Conservation (phyloP, 2,113 vertebrate species). For the Ciconia stormi region DNA sequence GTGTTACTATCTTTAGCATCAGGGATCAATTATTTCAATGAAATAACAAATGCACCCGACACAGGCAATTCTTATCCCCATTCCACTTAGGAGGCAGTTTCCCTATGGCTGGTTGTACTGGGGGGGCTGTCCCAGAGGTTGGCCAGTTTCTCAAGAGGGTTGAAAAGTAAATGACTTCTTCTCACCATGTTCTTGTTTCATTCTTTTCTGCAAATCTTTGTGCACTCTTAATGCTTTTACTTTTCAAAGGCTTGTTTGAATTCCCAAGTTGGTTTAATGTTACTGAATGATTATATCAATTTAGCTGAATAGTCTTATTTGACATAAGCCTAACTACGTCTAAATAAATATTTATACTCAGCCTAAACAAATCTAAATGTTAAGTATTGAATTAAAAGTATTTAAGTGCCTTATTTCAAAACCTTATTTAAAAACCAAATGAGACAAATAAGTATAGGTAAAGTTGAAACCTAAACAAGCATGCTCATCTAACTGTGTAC, state of each 20-base stretch:
- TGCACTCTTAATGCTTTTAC: background rate
- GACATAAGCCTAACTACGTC: background rate
- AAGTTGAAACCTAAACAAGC: background rate
- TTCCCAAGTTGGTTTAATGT: background rate
- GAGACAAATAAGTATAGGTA: background rate
- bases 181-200: background rate
- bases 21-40: constrained; percentile 26
- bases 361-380: constrained; percentile 22
- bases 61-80: background rate
- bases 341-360: constrained; percentile 42
- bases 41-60: background rate
- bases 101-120: background rate
- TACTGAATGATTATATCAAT: constrained; percentile 3
- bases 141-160: background rate
- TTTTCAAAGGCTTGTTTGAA: background rate
- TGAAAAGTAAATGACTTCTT: background rate
- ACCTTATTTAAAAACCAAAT: background rate
- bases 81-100: background rate
- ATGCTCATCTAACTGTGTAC: background rate
- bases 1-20: background rate
- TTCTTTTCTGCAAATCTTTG: background rate
- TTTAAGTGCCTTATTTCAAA: constrained; percentile 23
- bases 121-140: background rate
- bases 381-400: background rate
- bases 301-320: background rate